Base-by-base conservation (phyloP, 2,888 invertebrate genomes). In the Brachylomia viminalis region DNA sequence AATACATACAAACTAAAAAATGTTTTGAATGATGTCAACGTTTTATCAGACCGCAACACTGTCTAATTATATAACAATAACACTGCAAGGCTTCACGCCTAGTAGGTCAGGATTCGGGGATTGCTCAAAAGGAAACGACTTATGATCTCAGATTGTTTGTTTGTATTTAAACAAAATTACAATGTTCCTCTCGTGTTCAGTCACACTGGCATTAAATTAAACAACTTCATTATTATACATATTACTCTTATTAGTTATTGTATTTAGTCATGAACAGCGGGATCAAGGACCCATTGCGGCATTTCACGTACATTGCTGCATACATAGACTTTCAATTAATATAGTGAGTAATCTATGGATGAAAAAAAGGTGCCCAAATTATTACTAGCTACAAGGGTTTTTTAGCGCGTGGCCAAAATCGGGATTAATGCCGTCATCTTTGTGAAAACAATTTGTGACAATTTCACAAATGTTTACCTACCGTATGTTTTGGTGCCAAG, bases 151-250 rank as follows among this genome's bases (percentile, higher is more conserved):
- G 83, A 93, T 91, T 92, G 87, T 88, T 91, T 92, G 87, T 88
- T 92, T 94, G 93, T 94, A 94, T 93, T 94, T 91, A 93, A 93
- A 93, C 92, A 92, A 93, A 81, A 90, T 93, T 92, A 92, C 93
- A 94, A 92, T 92, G 91, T 79, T 74, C 70, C 72, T 77, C 91
- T 92, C 84, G 83, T 88, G 86, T 92, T 93, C 92, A 92, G 92
- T 93, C 92, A 90, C 90, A 89, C 83, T 84, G 79, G 81, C 84
- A 84, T 78, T 84, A 79, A 79, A 80, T 78, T 82, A 75, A 64
- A 82, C 75, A 75, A 69, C 62, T 66, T 70, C 7, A 56, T 58
- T 30, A 72, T 66, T 52, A 23, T 33, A 38, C 38, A 38, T 76
- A 81, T 23, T 59, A 65, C 13, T 64, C 33, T 17, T 82, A 68